Evolutionary conservation across 2,797 vertebrate genomes (phyloP).

Genomic region (Muraenolepis orangiensis): DNA sequence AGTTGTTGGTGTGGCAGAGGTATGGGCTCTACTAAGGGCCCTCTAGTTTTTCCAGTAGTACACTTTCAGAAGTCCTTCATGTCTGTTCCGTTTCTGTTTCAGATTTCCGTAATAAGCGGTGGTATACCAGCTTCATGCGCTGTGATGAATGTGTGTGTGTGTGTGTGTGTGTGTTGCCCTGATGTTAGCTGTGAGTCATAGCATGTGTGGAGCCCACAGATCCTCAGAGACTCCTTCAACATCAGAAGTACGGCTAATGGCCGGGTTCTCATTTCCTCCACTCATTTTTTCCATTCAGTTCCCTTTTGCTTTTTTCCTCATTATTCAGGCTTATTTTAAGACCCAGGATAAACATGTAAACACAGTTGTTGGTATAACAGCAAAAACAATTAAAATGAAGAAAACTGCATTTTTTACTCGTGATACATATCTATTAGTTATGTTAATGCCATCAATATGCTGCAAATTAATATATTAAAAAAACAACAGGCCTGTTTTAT

Average conservation of each 20-base stretch:
- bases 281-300: not conserved
- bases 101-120: not conserved
- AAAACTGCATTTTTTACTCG: not conserved
- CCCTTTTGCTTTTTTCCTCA: no score
- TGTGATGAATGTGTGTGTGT: constrained; percentile 58
- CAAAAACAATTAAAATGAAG: no score
- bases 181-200: constrained; percentile 67
- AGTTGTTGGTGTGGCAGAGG: no score
- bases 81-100: not conserved
- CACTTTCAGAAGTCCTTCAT: not conserved
- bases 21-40: no score
- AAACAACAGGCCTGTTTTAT: not conserved
- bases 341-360: no score
- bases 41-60: no score
- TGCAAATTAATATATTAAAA: not conserved
- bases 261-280: not conserved
- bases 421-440: not conserved
- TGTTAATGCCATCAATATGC: not conserved
- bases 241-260: constrained; percentile 62
- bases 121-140: not conserved
- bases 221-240: constrained; percentile 57
- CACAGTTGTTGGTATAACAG: no score
- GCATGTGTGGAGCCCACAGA: constrained; percentile 28
- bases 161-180: constrained; percentile 66
- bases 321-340: not conserved